Evolutionary conservation across 2,113 vertebrate species (phyloP), one percentile per base, ranked within the genome.

Genomic region (Phaetusa simplex): DNA sequence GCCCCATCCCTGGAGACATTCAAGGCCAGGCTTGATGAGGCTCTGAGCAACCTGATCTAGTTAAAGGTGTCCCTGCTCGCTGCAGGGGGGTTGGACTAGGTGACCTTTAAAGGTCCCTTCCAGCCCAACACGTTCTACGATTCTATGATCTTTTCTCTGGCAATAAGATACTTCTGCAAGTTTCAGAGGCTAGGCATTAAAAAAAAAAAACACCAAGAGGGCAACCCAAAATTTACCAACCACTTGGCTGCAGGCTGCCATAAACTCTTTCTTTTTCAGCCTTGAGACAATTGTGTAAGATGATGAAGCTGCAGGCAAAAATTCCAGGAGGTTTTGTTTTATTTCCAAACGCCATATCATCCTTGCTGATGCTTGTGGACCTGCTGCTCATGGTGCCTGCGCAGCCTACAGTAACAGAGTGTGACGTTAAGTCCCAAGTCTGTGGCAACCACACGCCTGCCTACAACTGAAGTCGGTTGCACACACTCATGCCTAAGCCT

Each of bases 401-500:
- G 6, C 53, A 84, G 45, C 20, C 23, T 55, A 29, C 5, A 7
- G 59, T 82, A 64, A 82, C 53, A 43, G 69, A 88, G 71, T 18
- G 0, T 6, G 32, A 85, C 45, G 6, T 82, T 95, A 93, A 71
- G 82, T 77, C 86, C 81, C 83, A 66, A 79, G 67, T 82, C 97
- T 91, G 79, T 70, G 80, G 85, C 77, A 94, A 88, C 72, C 38
- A 50, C 86, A 40, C 53, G 76, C 94, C 93, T 96, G 86, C 90
- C 93, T 92, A 61, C 93, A 88, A 62, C 81, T 36, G 67, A 83
- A 93, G 67, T 34, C 56, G 29, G 90, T 66, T 21, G 73, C 52
- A 49, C 53, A 72, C 42, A 7, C 43, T 95, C 67, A 6, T 45
- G 22, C 53, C 7, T 84, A 86, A 95, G 91, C 53, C 64, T 78